Evolutionary conservation across 2,888 invertebrate species (phyloP).

Genomic region (Scaptomyza parva): DNA sequence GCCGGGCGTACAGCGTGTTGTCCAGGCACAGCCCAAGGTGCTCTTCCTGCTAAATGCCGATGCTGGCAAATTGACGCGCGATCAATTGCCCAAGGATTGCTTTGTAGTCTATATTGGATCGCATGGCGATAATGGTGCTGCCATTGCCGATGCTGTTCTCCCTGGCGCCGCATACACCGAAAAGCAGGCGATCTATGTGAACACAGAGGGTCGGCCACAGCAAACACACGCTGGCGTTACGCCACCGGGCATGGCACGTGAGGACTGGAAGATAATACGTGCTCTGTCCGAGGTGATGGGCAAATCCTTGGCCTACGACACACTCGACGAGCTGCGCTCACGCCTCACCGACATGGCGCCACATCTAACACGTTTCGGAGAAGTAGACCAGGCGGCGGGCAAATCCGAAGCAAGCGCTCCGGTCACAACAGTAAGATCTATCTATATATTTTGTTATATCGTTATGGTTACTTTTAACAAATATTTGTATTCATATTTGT

Average conservation of each 20-base stretch:
- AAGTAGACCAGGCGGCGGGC: conserved; percentile 93
- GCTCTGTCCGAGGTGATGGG: conserved; percentile 96
- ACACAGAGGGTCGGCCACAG: conserved; percentile 98
- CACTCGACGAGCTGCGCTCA: conserved; percentile 91
- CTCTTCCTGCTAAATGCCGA: conserved; percentile 98
- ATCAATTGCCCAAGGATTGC: conserved; percentile 92
- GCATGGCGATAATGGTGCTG: conserved; percentile 97
- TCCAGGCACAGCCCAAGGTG: conserved; percentile 90
- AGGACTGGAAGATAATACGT: conserved; percentile 99
- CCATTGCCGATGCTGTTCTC: conserved; percentile 95
- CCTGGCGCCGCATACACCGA: conserved; percentile 99
- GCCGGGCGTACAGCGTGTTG: conserved; percentile 88
- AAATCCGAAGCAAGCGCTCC: conserved; percentile 93
- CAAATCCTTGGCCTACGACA: conserved; percentile 93
- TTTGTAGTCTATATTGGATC: conserved; percentile 97
- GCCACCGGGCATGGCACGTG: conserved; percentile 96
- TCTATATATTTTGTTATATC: no score
- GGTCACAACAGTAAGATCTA: conserved; percentile 85
- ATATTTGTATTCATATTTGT: not conserved
- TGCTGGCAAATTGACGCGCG: conserved; percentile 90
- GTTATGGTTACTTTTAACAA: no score
- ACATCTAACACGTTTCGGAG: conserved; percentile 93
- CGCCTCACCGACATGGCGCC: conserved; percentile 95
- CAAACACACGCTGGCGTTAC: conserved; percentile 94
- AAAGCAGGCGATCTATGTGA: conserved; percentile 98